Evolutionary conservation across 2,797 vertebrate genomes (phyloP).

Genomic region (Eremophila alpestris): DNA sequence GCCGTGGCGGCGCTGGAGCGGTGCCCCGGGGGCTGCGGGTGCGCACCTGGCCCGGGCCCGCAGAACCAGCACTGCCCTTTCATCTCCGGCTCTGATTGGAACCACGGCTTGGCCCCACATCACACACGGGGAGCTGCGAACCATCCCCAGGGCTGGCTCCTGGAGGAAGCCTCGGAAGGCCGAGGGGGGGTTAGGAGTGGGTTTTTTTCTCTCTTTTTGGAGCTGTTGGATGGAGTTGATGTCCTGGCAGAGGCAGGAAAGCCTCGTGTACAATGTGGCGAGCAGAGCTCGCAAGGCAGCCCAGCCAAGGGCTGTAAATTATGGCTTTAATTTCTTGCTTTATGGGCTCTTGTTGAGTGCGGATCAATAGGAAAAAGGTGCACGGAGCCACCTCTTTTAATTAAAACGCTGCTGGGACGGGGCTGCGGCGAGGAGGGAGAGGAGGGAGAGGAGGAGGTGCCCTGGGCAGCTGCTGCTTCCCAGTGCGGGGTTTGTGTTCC

Average conservation of each 20-base stretch:
- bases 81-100: conserved; percentile 78
- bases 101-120: conserved; percentile 62
- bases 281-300: neutral
- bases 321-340: conserved; percentile 30
- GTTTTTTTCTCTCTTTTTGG: neutral
- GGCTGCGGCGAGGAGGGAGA: conserved; percentile 67
- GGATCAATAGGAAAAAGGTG: conserved; percentile 69
- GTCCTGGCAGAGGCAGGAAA: conserved; percentile 22
- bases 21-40: neutral
- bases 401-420: conserved; percentile 61
- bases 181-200: neutral
- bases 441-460: neutral
- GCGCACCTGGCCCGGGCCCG: conserved; percentile 67
- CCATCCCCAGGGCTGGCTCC: neutral
- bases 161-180: conserved; percentile 6
- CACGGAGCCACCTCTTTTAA: conserved; percentile 60
- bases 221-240: neutral
- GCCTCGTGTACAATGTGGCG: neutral
- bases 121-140: conserved; percentile 52
- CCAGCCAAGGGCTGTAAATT: neutral
- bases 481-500: neutral
- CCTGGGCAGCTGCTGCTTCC: conserved; percentile 21
- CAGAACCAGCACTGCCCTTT: conserved; percentile 62
- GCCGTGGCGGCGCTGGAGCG: conserved; percentile 71
- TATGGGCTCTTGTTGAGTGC: conserved; percentile 40